Evolutionary conservation across 2,797 vertebrate genomes (phyloP).

Genomic region (Adrianichthys oophorus): DNA sequence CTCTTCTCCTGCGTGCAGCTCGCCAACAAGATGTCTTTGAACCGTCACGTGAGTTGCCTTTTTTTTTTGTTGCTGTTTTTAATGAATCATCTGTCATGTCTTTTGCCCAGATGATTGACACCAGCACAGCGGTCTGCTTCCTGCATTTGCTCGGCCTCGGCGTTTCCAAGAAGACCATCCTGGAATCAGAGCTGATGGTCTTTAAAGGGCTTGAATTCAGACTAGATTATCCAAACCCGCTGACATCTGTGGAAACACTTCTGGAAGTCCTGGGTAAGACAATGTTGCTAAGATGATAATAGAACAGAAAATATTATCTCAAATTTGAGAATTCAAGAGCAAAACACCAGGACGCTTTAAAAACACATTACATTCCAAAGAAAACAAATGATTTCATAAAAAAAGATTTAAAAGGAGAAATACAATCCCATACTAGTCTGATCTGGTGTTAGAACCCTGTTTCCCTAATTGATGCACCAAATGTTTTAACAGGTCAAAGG

Average conservation of each 20-base stretch:
- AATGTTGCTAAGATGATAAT: no score
- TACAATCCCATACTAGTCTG: no score
- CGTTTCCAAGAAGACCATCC: constrained; percentile 81
- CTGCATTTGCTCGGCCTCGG: constrained; percentile 79
- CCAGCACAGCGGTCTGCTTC: constrained; percentile 78
- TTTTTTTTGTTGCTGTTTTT: neutral
- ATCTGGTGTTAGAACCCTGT: no score
- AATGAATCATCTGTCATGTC: neutral
- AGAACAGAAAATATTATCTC: no score
- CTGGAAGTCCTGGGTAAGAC: constrained; percentile 90
- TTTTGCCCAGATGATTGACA: constrained; percentile 80
- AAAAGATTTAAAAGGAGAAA: no score
- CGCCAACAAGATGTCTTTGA: constrained; percentile 90
- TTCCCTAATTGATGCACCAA: no score
- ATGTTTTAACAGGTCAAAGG: no score
- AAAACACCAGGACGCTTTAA: no score
- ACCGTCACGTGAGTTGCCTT: constrained; percentile 77
- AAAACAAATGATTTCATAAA: no score
- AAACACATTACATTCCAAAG: no score
- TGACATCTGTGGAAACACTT: constrained; percentile 87
- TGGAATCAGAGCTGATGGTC: constrained; percentile 87
- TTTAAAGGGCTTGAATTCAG: constrained; percentile 86
- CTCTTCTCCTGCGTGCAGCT: constrained; percentile 89
- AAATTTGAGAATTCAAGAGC: no score
- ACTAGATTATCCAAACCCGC: constrained; percentile 81